Base-by-base conservation (phyloP, 2,797 vertebrate genomes). In the Percopsis omiscomaycus region DNA sequence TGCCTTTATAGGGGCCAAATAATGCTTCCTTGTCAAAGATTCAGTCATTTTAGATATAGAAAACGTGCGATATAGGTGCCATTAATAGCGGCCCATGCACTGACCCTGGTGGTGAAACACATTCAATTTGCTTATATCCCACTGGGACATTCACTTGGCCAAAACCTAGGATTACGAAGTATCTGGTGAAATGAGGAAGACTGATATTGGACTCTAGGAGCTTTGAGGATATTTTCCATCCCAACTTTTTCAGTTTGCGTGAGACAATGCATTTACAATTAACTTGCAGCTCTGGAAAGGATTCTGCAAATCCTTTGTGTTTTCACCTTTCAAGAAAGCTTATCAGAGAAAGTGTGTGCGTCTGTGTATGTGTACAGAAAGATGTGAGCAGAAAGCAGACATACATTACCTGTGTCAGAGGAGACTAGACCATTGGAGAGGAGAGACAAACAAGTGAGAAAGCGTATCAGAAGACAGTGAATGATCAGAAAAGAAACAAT, bases 361-460 rank as follows among this genome's bases (percentile, higher is more conserved):
- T 53, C 47, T 62, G 59, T 71, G 54, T 64, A 54, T 58, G 64
- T 59, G 75, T 68, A 71, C 56, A 79, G 51, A 73, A 68, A 79
- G 74, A 67, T 59, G 30, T 82, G 75, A 84, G 63, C 71, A 86
- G 69, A 85, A 81, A 86, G 89, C 73, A 83, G 64, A 47, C 64
- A 72, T 86, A 72, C 61, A 86, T 94, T 95, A 95, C 93, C 94
- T 96, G 94, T 84, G 87, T 95, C 94, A 91, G 94, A 92, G 87
- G 94, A 91, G 88, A 94, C 93, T 94, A 94, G 81, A 85, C 61
- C 86, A 90, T 87, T 64, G 90, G 84, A 86, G 85, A 91, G 78
- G 56, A 92, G 83, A 91, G 88, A 91, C 84, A 89, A 81, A 92
- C 84, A 90, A 80, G 88, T 70, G 66, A 91, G 82, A 87, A 79